Base-by-base conservation (phyloP, 2,113 vertebrate genomes). In the Hippocampus zosterae region DNA sequence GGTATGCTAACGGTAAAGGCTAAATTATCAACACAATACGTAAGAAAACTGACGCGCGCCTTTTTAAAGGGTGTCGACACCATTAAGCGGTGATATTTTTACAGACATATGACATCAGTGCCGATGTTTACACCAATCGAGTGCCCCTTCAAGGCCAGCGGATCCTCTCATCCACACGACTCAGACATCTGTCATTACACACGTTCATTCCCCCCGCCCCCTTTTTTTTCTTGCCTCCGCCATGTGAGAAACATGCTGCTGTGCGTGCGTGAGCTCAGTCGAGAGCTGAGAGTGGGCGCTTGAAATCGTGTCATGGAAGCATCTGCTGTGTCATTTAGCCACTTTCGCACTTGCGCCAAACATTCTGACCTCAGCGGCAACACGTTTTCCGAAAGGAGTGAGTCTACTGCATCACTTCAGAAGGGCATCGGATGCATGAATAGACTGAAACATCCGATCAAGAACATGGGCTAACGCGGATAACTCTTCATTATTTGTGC, bases 311-410 rank as follows among this genome's bases (percentile, higher is more conserved):
- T 52, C 4, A n/a, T 66, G 77, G 75, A 75, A 81, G 74, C 76
- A 86, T 86, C 81, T 85, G 85, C 75, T 84, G 57, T 67, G 65
- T 53, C 69, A 85, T 83, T 83, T 56, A 77, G 81, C 57, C 71
- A 81, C 64, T 81, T 81, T 83, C 68, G 65, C 77, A 81, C 80
- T 82, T 71, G 69, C 72, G 70, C 76, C 78, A 41, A 40, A 61
- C 66, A 65, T 85, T 74, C 71, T 73, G 69, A 75, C 74, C 55
- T 78, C 33, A 68, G 41, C 52, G 62, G 44, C 15, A 71, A 82
- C 72, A 82, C 76, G 74, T 69, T 76, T 73, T 71, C 29, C 72
- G 11, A 41, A 33, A 12, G 37, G 2, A n/a, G 19, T 25, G 42
- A 72, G 5, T 19, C 40, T 69, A 69, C 25, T 72, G 69, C 74